Evolutionary conservation across 2,888 invertebrate species (phyloP), one percentile per base, ranked within the genome.

Genomic region (Ischnura elegans): DNA sequence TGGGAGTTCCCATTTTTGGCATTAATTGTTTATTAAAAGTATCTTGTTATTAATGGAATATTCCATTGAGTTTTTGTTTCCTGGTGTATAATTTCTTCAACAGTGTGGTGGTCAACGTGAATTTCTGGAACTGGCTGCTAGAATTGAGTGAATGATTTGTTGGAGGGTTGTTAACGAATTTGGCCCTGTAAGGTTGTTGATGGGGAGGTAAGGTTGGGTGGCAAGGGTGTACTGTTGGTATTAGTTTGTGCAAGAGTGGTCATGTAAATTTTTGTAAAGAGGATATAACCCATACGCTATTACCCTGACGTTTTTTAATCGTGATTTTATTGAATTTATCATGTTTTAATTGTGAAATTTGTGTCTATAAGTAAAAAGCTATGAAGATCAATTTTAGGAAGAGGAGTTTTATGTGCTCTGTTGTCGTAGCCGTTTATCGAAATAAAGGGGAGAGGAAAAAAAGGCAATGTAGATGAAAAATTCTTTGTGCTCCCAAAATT

Each of bases 271-370:
- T 90, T 90, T 90, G 90, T 90, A 90, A 90, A 90, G 90, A 90
- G 90, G 43, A 61, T 61, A 87, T 90, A 90, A 90, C 90, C 90
- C 90, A 90, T 90, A 90, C 90, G 90, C 90, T 90, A 90, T 90
- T 90, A 43, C 90, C 90, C 90, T 55, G 90, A 66, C 90, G 43
- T 90, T 90, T 90, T 90, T 90, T 90, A 90, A 90, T 90, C 94
- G 94, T 94, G 94, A 94, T 94, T 94, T 94, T 94, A 94, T 94
- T 94, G 94, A 90, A 90, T 90, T 90, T 42, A 94, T 94, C 94
- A 94, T 94, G 94, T 90, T 94, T 94, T 94, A 93, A 94, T 94
- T 94, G 94, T 94, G 94, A 94, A 94, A 94, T 94, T 90, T 94
- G 94, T 94, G 94, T 94, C 94, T 94, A 93, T 94, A 94, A 94